Conservation (phyloP, 2,797 vertebrate species). For the Schizopygopsis pylzovi region DNA sequence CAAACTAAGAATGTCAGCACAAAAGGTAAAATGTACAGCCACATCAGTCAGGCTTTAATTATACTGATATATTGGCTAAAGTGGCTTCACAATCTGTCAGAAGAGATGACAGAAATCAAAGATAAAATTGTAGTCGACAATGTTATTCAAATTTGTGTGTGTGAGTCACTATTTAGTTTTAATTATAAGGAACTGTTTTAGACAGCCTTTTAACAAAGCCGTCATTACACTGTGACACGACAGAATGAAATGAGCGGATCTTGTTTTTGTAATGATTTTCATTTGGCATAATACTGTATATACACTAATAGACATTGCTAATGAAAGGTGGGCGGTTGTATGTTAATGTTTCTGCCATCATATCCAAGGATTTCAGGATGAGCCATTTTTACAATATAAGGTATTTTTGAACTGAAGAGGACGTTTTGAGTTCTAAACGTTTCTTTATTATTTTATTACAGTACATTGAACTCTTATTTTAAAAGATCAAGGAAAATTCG, state of each 20-base stretch:
- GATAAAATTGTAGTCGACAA: background rate
- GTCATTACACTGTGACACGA: background rate
- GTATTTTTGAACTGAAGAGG: background rate
- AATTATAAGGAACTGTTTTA: background rate
- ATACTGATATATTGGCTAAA: slow-evolving; percentile 34
- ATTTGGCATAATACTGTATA: slow-evolving; percentile 4
- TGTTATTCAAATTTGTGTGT: too few relatives aligned
- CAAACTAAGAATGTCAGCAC: slow-evolving; percentile 28
- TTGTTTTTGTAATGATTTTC: background rate
- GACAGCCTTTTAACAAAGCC: background rate
- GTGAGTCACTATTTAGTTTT: background rate
- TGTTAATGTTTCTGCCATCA: slow-evolving; percentile 13
- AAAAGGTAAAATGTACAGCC: slow-evolving; percentile 25
- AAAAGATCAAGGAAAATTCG: background rate
- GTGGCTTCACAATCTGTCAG: background rate
- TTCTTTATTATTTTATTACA: background rate
- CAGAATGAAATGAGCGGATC: background rate
- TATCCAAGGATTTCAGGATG: slow-evolving; percentile 14
- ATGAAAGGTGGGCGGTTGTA: background rate
- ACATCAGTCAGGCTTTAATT: slow-evolving; percentile 37
- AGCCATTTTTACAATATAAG: background rate
- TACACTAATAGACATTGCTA: background rate
- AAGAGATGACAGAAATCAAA: slow-evolving; percentile 1
- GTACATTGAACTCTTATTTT: background rate
- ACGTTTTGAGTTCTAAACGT: background rate